Base-by-base conservation (phyloP, 2,113 vertebrate species). In the Anoplopoma fimbria region DNA sequence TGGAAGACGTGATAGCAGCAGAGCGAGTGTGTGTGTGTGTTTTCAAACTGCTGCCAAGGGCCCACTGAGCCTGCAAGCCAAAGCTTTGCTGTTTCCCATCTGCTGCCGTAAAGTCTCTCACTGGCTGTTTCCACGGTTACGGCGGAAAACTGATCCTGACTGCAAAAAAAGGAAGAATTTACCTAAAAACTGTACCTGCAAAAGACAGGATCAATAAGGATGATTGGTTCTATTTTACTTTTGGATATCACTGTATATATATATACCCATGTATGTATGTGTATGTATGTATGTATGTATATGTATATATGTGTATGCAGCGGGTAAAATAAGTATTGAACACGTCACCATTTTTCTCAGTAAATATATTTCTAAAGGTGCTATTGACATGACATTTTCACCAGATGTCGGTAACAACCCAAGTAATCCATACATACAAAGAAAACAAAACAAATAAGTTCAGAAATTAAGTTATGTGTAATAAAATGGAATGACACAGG, bases 11-110 rank as follows among this genome's bases (percentile, higher is more conserved):
- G 75, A 76, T 13, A 69, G 67, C 36, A 7, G 13, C 31, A 33
- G 29, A 4, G 25, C 15, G 33, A 7, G 14, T 63, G 19, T 53
- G 40, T 69, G 62, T 55, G 29, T 80, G 53, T 73, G 69, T 77
- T 15, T 72, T 45, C 17, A 61, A n/a, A 45, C 21, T 82, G 38
- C 42, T 31, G 79, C 61, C 79, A 79, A 70, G 25, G 68, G 67
- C 62, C 33, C 31, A 64, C 38, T 27, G 40, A 60, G 77, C 33
- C 68, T 1, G 34, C 31, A 45, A 76, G 71, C 60, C 77, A 69
- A 77, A 53, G 70, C 51, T 75, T 80, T 69, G 14, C 49, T 61
- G 40, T 72, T 79, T 82, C 34, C 69, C 86, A 81, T 81, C 82
- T 88, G 82, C 77, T 79, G 31, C 23, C 25, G 4, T 75, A 42